Evolutionary conservation across 1,140 invertebrate genomes (phyloP).

Genomic region (Drosophila ambigua): DNA sequence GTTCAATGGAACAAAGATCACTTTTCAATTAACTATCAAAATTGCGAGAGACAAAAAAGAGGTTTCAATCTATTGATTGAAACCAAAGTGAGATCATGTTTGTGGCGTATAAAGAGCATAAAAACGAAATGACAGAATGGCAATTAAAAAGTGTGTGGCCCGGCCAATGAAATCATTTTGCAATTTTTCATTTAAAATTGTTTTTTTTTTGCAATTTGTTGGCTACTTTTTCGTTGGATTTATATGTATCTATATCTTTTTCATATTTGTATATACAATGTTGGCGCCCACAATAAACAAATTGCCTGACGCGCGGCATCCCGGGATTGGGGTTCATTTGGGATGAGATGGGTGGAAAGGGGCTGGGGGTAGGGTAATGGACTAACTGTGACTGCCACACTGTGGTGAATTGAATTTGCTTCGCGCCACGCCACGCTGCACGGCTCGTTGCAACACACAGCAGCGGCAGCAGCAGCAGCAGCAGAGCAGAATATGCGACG

Average conservation of each 20-base stretch:
- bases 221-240: not conserved
- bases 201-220: constrained; percentile 15
- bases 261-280: constrained; percentile 46
- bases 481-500: not conserved
- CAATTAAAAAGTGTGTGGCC: constrained; percentile 54
- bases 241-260: constrained; percentile 28
- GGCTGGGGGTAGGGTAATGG: too few relatives aligned
- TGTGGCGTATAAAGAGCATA: constrained; percentile 29
- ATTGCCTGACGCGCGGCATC: constrained; percentile 55
- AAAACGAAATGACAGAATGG: constrained; percentile 19
- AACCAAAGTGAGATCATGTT: constrained; percentile 70
- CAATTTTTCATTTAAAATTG: not conserved
- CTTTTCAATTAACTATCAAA: not conserved
- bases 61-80: constrained; percentile 16
- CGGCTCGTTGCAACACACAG: constrained; percentile 54
- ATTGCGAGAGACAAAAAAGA: constrained; percentile 9
- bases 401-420: constrained; percentile 73
- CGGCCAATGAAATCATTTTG: constrained; percentile 72
- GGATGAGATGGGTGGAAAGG: too few relatives aligned
- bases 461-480: too few relatives aligned
- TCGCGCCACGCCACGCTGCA: constrained; percentile 29
- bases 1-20: constrained; percentile 51
- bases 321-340: too few relatives aligned
- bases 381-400: constrained; percentile 26
- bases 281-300: constrained; percentile 78